These are phyloP conservation scores for Cavia porcellus DNA, from an alignment of 2,113 vertebrate genomes.

Conservation along the genomic window DNA sequence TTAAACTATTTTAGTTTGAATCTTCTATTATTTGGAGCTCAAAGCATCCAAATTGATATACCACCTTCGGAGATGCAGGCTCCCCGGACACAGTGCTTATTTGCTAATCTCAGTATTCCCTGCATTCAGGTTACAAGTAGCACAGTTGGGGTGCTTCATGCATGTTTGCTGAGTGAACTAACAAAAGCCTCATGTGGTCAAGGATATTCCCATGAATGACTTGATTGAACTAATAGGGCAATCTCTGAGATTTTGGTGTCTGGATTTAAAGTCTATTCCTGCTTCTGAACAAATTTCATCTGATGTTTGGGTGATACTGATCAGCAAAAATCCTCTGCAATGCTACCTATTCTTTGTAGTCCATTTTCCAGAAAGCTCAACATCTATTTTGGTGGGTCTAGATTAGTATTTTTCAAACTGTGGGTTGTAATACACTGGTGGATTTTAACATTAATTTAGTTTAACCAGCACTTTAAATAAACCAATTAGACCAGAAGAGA, in stretches of 20 bases:
- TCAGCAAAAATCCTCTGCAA: not conserved
- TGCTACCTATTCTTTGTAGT: not conserved
- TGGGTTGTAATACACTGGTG: not conserved
- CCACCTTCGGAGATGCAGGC: not conserved
- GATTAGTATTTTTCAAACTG: not conserved
- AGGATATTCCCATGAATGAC: not conserved
- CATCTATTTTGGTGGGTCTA: not conserved
- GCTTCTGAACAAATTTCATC: not conserved
- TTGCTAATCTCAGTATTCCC: not conserved
- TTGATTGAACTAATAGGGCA: not conserved
- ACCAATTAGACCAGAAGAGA: not conserved
- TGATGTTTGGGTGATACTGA: no score
- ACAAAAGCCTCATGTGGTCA: not conserved
- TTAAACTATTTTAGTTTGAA: not conserved
- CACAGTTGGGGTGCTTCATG: accelerated
- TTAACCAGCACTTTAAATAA: not conserved
- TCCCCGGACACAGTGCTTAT: not conserved
- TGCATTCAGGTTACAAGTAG: not conserved
- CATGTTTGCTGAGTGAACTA: not conserved
- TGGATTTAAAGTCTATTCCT: not conserved
- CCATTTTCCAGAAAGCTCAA: not conserved
- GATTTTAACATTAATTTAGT: not conserved
- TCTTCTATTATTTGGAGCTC: not conserved
- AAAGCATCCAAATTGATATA: not conserved
- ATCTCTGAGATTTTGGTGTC: not conserved